phyloP scores from a whole-genome alignment of 2,888 invertebrate genomes.

The Tipula vernalis region DNA sequence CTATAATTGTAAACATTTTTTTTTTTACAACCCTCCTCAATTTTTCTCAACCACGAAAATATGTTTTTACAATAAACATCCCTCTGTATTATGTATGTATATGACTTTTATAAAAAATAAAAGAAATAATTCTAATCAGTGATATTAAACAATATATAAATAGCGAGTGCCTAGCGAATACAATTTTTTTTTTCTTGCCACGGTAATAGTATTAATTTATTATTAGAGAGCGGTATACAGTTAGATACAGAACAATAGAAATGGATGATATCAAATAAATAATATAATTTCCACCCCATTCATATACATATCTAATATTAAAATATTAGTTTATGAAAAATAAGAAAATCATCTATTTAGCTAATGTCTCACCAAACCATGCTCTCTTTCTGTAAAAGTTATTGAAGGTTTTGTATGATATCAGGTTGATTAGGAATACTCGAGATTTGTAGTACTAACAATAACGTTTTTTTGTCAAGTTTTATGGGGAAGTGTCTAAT shows the following conservation, averaged over 20 bases:
- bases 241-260: neutral
- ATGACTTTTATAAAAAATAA: neutral
- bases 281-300: conserved; percentile 9
- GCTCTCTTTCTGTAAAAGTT: neutral
- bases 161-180: neutral
- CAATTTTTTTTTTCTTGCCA: neutral
- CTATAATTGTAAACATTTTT: neutral
- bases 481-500: no score
- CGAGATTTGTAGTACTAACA: no score
- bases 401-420: neutral
- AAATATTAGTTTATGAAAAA: neutral
- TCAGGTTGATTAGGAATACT: neutral
- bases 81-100: neutral
- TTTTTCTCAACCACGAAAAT: neutral
- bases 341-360: neutral
- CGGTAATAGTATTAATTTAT: neutral
- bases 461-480: no score
- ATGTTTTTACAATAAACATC: conserved; percentile 8
- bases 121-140: neutral
- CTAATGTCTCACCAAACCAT: neutral
- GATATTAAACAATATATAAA: neutral
- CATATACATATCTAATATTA: neutral
- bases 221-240: neutral
- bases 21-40: neutral
- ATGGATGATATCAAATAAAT: conserved; percentile 6